Evolutionary conservation across 2,888 invertebrate genomes (phyloP), one percentile per base, ranked within the genome.

Genomic region (Zygogramma bicolorata): DNA sequence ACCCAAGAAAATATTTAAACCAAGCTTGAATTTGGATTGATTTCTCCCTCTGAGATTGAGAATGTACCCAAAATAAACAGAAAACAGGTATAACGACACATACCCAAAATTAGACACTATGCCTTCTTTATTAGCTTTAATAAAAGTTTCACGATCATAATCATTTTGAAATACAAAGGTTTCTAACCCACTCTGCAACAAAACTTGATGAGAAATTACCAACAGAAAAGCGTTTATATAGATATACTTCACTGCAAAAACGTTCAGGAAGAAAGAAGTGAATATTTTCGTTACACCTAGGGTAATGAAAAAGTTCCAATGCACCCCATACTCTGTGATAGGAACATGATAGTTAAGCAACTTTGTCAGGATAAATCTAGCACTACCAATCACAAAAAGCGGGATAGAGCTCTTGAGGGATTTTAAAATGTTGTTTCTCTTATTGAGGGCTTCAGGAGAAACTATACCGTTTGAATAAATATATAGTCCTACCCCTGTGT

Each of bases 271-370:
- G 7, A 92, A 76, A 0, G 92, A 91, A 42, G 93, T 92, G 20
- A 94, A 82, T 0, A 96, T 84, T 87, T 95, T 97, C 18, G 96
- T 93, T 46, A 93, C 87, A 2, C 95, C 97, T 69, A 99, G 88
- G 0, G 98, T 98, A 78, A 97, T 93, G 86, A 99, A 99, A 85
- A 99, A 99, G 87, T 99, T 99, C 96, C 98, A 97, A 86, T 99
- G 98, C 0, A 93, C 90, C 0, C 99, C 99, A 89, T 99, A 99
- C 86, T 99, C 99, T 0, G 94, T 92, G 0, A 95, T 91, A 85
- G 97, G 95, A 81, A 95, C 94, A 70, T 95, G 94, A 86, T 99
- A 99, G 77, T 94, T 91, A 1, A 93, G 87, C 49, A 91, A 85
- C 81, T 90, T 89, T 1, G 88, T 91, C 0, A 93, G 85, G 15